These are phyloP conservation scores for Bombyx mandarina DNA, from an alignment of 1,140 invertebrate species.

Conservation along the genomic window DNA sequence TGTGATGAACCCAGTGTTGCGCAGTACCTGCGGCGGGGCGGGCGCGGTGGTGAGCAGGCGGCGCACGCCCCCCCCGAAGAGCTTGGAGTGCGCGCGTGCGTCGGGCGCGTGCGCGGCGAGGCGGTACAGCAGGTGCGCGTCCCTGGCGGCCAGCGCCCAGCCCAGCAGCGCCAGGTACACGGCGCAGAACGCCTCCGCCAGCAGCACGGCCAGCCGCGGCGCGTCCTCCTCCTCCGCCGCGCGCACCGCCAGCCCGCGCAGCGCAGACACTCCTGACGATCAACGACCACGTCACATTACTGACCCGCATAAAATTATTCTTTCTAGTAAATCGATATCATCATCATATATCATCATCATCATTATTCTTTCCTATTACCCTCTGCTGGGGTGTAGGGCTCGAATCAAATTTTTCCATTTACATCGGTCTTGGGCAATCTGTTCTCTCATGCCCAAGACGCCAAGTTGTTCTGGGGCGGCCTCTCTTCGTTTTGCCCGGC, in stretches of 20 bases:
- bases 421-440: too few species aligned
- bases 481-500: too few species aligned
- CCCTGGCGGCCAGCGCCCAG: constrained; percentile 94
- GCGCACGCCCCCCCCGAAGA: constrained; percentile 97
- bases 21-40: constrained; percentile 36
- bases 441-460: too few species aligned
- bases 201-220: constrained; percentile 90
- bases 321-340: background rate
- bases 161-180: constrained; percentile 93
- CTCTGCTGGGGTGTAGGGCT: too few species aligned
- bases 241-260: constrained; percentile 88
- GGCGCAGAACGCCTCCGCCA: constrained; percentile 94
- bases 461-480: too few species aligned
- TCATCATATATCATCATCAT: too few species aligned
- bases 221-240: constrained; percentile 98
- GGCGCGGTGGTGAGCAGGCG: constrained; percentile 86
- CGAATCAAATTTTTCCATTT: too few species aligned
- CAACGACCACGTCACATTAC: background rate
- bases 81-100: constrained; percentile 84
- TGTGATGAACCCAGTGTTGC: too few species aligned
- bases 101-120: constrained; percentile 89
- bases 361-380: too few species aligned
- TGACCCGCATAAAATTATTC: background rate
- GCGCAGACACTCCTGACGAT: constrained; percentile 85
- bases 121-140: constrained; percentile 92